Evolutionary conservation across 2,888 invertebrate genomes (phyloP).

Genomic region (Zygaena filipendulae): DNA sequence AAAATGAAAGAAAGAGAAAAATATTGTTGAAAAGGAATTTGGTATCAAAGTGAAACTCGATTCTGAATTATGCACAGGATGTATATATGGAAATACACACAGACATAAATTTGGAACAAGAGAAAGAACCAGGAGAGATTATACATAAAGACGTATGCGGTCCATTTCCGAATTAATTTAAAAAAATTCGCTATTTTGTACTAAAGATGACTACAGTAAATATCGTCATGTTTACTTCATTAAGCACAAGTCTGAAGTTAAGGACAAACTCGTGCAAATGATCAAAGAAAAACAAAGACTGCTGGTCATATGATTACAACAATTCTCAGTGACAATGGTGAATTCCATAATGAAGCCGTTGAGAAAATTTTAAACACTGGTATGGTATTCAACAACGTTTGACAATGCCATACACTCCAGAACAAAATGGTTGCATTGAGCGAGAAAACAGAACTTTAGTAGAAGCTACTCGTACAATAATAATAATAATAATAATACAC

Average conservation of each 20-base stretch:
- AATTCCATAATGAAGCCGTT: constrained; percentile 1
- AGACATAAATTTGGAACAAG: constrained; percentile 9
- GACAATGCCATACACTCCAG: constrained; percentile 2
- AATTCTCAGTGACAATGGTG: background rate
- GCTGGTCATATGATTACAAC: background rate
- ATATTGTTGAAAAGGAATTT: constrained; percentile 7
- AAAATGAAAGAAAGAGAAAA: constrained; percentile 9
- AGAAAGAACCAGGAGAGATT: constrained; percentile 8
- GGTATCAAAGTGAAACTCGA: constrained; percentile 4
- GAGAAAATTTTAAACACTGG: background rate
- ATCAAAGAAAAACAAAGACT: background rate
- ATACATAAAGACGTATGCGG: constrained; percentile 1
- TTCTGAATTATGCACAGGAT: constrained; percentile 11
- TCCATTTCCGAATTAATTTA: background rate
- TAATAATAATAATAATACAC: too few relatives aligned
- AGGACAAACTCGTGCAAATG: background rate
- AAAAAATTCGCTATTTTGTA: constrained; percentile 1
- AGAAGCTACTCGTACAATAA: constrained; percentile 4
- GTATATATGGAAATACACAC: constrained; percentile 12
- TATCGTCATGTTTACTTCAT: background rate
- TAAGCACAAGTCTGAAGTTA: constrained; percentile 3
- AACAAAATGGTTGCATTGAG: constrained; percentile 1
- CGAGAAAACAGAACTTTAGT: constrained; percentile 6
- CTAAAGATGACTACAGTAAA: constrained; percentile 4
- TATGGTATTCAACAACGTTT: constrained; percentile 1